A percentile compares a stretch with the other conserved stretches of the same genome.
These are phyloP conservation scores for pig (Sus scrofa) DNA, from an alignment of 2,113 vertebrate species.

Conservation along the genomic window DNA sequence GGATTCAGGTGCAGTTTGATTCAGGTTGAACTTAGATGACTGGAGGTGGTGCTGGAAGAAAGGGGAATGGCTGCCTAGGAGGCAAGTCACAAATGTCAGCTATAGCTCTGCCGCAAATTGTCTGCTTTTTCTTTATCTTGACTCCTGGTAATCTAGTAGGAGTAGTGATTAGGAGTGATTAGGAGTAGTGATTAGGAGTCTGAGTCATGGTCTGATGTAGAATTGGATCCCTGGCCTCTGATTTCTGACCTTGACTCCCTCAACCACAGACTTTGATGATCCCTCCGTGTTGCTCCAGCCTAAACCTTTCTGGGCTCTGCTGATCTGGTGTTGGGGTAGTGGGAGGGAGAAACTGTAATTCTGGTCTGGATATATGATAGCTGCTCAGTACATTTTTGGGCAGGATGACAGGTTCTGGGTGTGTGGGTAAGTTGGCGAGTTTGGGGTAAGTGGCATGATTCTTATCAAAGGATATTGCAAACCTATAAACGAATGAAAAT, in stretches of 20 bases:
- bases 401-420: neutral
- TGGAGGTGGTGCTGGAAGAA: neutral
- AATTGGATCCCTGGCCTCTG: neutral
- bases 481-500: neutral
- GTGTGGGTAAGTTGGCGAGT: neutral
- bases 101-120: fast-evolving
- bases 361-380: neutral
- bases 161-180: too few species aligned
- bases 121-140: neutral
- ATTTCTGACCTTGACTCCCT: neutral
- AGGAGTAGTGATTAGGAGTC: too few species aligned
- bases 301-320: neutral
- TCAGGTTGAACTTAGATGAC: neutral
- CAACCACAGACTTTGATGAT: neutral
- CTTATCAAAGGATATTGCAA: neutral
- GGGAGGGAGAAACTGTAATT: neutral
- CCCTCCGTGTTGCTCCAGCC: neutral
- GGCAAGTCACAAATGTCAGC: fast-evolving
- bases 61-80: neutral
- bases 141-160: neutral
- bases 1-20: neutral
- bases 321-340: neutral
- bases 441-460: neutral
- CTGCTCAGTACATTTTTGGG: neutral
- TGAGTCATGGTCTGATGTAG: neutral